These are phyloP conservation scores for Orchestes rusci DNA, from an alignment of 2,888 invertebrate genomes.

Conservation along the genomic window DNA sequence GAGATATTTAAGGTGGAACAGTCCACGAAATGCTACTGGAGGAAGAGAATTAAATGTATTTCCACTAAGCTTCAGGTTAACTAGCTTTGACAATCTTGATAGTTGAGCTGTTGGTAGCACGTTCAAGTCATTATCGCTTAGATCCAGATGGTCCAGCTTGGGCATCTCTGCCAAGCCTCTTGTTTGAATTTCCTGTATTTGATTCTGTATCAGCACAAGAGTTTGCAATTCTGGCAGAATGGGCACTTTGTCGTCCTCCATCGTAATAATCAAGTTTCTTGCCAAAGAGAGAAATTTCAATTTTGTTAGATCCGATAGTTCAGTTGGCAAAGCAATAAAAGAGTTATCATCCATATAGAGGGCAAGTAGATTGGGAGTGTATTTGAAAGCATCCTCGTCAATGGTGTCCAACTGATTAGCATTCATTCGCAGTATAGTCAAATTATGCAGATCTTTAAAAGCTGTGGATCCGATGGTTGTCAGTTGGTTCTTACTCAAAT, in stretches of 20 bases:
- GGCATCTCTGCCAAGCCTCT: slow-evolving; percentile 69
- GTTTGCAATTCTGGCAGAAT: slow-evolving; percentile 62
- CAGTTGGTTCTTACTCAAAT: slow-evolving; percentile 73
- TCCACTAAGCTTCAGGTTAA: slow-evolving; percentile 67
- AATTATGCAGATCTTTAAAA: slow-evolving; percentile 67
- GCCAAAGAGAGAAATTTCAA: slow-evolving; percentile 70
- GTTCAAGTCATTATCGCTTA: slow-evolving; percentile 77
- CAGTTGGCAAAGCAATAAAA: slow-evolving; percentile 66
- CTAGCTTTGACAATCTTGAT: slow-evolving; percentile 68
- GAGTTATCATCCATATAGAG: slow-evolving; percentile 73
- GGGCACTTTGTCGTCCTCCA: slow-evolving; percentile 67
- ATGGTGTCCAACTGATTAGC: slow-evolving; percentile 69
- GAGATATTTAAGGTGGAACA: slow-evolving; percentile 71
- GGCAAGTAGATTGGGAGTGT: slow-evolving; percentile 62
- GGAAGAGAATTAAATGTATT: slow-evolving; percentile 69
- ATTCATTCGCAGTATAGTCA: slow-evolving; percentile 68
- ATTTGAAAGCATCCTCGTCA: slow-evolving; percentile 62
- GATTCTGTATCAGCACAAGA: slow-evolving; percentile 68
- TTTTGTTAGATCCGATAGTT: slow-evolving; percentile 55
- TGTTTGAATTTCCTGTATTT: slow-evolving; percentile 63
- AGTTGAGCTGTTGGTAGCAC: slow-evolving; percentile 68
- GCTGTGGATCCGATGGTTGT: slow-evolving; percentile 64
- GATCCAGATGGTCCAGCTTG: slow-evolving; percentile 63
- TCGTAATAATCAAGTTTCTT: slow-evolving; percentile 68
- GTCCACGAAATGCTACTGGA: slow-evolving; percentile 73